Base-by-base conservation (phyloP, 2,888 invertebrate species). In the Tipula unca region DNA sequence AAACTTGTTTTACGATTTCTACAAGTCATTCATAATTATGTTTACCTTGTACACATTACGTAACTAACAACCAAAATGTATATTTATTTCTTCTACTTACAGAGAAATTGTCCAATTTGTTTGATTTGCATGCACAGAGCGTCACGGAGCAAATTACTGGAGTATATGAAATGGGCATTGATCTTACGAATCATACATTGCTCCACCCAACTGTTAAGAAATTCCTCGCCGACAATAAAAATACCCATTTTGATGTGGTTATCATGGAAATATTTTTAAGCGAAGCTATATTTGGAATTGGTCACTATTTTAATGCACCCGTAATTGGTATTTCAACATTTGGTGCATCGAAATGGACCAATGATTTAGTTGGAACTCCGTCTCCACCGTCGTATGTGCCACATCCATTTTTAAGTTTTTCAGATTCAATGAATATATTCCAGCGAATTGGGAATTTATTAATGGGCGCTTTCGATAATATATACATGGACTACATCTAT, bases 261-360 rank as follows among this genome's bases (percentile, higher is more conserved):
- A 89, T 92, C 10, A 87, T 88, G 83, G 91, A 91, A 86, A 88
- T 90, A 0, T 91, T 91, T 85, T 87, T 90, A 0, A 89, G 88
- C 39, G 91, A 92, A 86, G 90, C 91, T 0, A 87, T 90, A 0
- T n/a, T 32, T 29, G 85, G 85, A 54, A 85, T 90, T 2, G 89
- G 88, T 1, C 89, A 90, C 42, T 88, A 88, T 5, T 90, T 89
- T 25, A 88, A 89, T 17, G 90, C 90, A 0, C 89, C 89, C 0
- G 87, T 90, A 1, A 89, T 90, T 39, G 90, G 88, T 0, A 2
- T 90, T 0, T 88, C 89, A 0, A 39, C 86, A 17, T 32, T 84
- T 35, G 82, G 82, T 0, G n/a, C 85, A 13, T 29, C 54, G 3
- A 32, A 82, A 29, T 86, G 85, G 85, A 20, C 85, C 10, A 83